Conservation (phyloP, 1,140 invertebrate species). For the Pygmarrhopalites habei region DNA sequence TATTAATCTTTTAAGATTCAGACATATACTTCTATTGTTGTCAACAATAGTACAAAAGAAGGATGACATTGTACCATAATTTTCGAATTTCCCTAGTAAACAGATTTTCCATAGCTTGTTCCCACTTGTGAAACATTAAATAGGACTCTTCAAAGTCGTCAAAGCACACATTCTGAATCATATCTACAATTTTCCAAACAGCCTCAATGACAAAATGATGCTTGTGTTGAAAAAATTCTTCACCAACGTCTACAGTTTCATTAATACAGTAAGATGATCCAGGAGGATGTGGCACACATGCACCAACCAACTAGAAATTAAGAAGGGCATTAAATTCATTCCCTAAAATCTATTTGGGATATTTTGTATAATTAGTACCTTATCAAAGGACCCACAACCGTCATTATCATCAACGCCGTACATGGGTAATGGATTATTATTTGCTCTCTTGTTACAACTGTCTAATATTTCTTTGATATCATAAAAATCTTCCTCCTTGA, state of each 20-base stretch:
- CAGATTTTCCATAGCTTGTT: conserved; percentile 26
- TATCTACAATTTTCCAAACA: conserved; percentile 25
- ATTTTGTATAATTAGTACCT: background rate
- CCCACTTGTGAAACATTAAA: conserved; percentile 27
- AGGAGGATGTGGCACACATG: background rate
- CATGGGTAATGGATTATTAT: conserved; percentile 2
- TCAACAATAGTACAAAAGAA: background rate
- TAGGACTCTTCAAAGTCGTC: conserved; percentile 6
- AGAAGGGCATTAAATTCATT: too few relatives aligned
- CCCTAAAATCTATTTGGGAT: background rate
- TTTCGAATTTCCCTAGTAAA: conserved; percentile 28
- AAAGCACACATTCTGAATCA: conserved; percentile 22
- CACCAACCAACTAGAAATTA: background rate
- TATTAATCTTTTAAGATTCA: background rate
- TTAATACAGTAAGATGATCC: background rate
- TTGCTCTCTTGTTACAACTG: conserved; percentile 1
- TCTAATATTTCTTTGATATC: conserved; percentile 21
- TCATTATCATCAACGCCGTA: background rate
- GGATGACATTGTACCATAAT: conserved; percentile 15
- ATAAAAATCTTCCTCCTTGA: conserved; percentile 6
- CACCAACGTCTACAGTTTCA: conserved; percentile 2
- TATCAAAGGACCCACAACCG: background rate
- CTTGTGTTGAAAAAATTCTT: background rate
- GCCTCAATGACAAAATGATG: conserved; percentile 25
- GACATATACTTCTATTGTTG: background rate